Conservation (phyloP, 1,140 invertebrate genomes). For the Caenorhabditis tropicalis region DNA sequence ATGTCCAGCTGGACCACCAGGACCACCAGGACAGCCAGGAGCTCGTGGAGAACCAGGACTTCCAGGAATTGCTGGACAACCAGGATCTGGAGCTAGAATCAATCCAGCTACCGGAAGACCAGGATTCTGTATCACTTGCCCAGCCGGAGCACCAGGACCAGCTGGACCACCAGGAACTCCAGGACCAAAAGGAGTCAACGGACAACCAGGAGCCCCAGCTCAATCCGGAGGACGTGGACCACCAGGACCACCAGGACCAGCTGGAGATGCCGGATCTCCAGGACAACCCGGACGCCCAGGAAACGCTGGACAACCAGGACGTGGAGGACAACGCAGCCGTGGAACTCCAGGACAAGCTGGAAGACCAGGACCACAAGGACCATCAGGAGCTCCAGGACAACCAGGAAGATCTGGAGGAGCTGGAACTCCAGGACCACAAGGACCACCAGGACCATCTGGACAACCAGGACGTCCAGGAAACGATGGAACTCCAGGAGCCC, state of each 20-base stretch:
- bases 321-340: slow-evolving; percentile 19
- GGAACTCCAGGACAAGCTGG: slow-evolving; percentile 24
- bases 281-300: slow-evolving; percentile 11
- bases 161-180: slow-evolving; percentile 35
- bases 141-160: slow-evolving; percentile 52
- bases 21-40: slow-evolving; percentile 56
- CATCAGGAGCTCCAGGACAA: slow-evolving; percentile 28
- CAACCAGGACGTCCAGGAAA: slow-evolving; percentile 29
- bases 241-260: slow-evolving; percentile 43
- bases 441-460: slow-evolving; percentile 37
- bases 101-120: slow-evolving; percentile 1
- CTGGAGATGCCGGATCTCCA: slow-evolving; percentile 16
- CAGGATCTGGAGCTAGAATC: slow-evolving; percentile 52
- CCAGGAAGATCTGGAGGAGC: slow-evolving; percentile 25
- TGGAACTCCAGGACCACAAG: slow-evolving; percentile 34
- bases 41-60: slow-evolving; percentile 54
- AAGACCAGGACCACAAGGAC: slow-evolving; percentile 40
- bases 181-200: slow-evolving; percentile 26
- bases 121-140: slow-evolving; percentile 57
- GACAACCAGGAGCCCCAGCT: slow-evolving; percentile 21
- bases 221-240: slow-evolving; percentile 5
- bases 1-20: slow-evolving; percentile 57
- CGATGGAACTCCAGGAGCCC: slow-evolving; percentile 20
- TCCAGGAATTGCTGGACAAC: slow-evolving; percentile 53
- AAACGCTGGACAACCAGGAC: slow-evolving; percentile 17